Evolutionary conservation across 2,113 vertebrate genomes (phyloP).

Genomic region (Lepus timidus): DNA sequence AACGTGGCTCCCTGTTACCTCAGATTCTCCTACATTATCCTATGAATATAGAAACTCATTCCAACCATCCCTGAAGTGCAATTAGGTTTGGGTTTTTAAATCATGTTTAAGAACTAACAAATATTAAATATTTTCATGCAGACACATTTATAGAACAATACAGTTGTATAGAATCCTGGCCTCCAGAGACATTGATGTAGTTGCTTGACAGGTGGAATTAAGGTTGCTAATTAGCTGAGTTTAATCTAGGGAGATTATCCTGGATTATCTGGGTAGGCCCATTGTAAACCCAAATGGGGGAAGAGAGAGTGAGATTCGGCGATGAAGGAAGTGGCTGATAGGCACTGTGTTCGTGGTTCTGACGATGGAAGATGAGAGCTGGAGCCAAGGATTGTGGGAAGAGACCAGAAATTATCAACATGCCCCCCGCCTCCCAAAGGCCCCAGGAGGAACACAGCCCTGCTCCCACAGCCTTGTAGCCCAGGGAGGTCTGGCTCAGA

Average conservation of each 20-base stretch:
- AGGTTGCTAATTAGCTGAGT: conserved; percentile 24
- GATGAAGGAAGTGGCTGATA: conserved; percentile 15
- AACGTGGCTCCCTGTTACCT: neutral
- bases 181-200: neutral
- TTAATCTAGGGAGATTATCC: conserved; percentile 12
- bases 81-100: neutral
- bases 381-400: neutral
- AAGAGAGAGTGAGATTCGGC: neutral
- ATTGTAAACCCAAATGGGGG: conserved; percentile 4
- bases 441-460: neutral
- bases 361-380: neutral
- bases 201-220: neutral
- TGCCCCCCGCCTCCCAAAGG: neutral
- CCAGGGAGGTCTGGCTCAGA: neutral
- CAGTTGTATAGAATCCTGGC: neutral
- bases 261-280: neutral
- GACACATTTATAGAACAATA: neutral
- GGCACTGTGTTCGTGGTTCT: neutral
- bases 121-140: conserved; percentile 17
- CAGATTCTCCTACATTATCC: neutral
- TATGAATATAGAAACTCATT: neutral
- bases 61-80: neutral
- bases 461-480: neutral
- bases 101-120: conserved; percentile 8
- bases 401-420: neutral